phyloP scores from a whole-genome alignment of 2,797 vertebrate species.

The Chelidonichthys spinosus region DNA sequence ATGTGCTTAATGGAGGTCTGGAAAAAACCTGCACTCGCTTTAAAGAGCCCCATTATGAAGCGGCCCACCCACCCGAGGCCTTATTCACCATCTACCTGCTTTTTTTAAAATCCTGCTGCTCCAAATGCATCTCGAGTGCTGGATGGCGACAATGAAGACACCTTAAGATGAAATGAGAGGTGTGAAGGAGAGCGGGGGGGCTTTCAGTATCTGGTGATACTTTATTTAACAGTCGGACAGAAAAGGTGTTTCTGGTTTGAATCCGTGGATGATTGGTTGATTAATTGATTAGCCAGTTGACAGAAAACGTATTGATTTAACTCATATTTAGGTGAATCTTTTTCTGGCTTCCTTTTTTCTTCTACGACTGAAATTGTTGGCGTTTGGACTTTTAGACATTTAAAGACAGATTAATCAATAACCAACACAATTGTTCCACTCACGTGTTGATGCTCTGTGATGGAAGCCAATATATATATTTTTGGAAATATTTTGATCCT shows the following conservation, averaged over 20 bases:
- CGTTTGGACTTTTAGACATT: neutral
- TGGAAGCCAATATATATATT: too few species aligned
- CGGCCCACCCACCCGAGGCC: conserved; percentile 40
- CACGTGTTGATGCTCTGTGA: too few species aligned
- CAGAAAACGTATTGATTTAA: too few species aligned
- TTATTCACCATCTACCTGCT: conserved; percentile 65
- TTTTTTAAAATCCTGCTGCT: conserved; percentile 36
- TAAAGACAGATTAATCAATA: neutral
- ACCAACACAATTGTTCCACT: neutral
- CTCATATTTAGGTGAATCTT: neutral
- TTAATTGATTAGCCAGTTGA: neutral
- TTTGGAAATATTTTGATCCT: too few species aligned
- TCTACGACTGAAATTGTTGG: neutral
- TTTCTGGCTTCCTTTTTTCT: neutral
- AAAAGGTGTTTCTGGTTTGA: neutral
- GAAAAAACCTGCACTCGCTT: conserved; percentile 42
- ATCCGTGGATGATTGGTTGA: neutral
- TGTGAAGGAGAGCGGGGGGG: conserved; percentile 41
- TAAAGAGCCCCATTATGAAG: conserved; percentile 72
- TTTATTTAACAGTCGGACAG: conserved; percentile 16
- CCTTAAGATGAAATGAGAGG: conserved; percentile 58
- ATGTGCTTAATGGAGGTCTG: conserved; percentile 76
- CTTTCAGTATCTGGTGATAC: conserved; percentile 34
- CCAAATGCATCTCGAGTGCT: conserved; percentile 59
- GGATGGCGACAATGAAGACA: conserved; percentile 56